Evolutionary conservation across 2,113 vertebrate genomes (phyloP), one percentile per base, ranked within the genome.

Genomic region (Amphiprion percula): DNA sequence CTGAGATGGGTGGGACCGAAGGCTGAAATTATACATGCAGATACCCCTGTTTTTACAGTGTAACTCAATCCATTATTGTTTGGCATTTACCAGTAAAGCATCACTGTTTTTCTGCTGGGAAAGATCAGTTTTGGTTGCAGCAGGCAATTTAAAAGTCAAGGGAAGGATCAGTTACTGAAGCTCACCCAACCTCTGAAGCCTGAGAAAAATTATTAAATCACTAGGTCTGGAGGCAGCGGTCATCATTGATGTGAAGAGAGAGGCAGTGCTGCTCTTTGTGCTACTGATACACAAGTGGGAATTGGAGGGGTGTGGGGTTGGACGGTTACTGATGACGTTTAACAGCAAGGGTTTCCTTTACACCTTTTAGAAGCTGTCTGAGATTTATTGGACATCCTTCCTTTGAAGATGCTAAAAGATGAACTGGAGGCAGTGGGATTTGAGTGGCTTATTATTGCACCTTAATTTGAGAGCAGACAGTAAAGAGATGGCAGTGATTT

Each of bases 181-280:
- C 70, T 74, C 54, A 1, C 49, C 33, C 52, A 44, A 61, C 79
- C 68, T 84, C 54, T 83, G 82, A 85, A 92, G 88, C 68, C 56
- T 47, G 70, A 80, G 81, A 82, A 67, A 88, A 87, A 89, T 84
- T 82, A 84, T 89, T 89, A 86, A 91, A 90, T 86, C 82, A 86
- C 75, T 52, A 58, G 47, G 81, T 84, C 67, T 83, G 67, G 52
- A 84, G 86, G 78, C 84, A 85, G 81, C 47, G 47, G 79, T 33
- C 82, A 64, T 79, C 74, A 83, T 63, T 89, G 91, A 91, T 88
- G 84, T 88, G 72, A 77, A 67, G 73, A 74, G 73, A 74, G 86
- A 88, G 56, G 44, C 61, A 72, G 80, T 79, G 82, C 53, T 62
- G 70, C 70, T 89, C 77, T 91, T 90, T 92, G 87, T 92, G 88